Conservation (phyloP, 2,113 vertebrate genomes). For the Suncus etruscus region DNA sequence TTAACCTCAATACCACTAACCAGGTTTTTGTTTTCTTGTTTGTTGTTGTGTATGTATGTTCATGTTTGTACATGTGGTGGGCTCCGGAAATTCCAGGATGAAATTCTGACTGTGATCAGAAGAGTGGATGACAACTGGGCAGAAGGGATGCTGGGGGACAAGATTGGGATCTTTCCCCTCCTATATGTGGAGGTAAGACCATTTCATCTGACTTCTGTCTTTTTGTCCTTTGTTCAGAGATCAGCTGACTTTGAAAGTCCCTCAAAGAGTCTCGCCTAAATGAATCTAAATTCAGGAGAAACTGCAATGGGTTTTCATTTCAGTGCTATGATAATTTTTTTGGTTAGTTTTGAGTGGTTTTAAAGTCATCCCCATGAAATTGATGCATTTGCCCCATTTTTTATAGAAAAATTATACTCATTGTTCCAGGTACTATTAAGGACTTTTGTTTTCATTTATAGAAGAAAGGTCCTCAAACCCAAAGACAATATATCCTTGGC, state of each 20-base stretch:
- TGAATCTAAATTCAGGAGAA: not conserved
- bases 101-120: conserved; percentile 98
- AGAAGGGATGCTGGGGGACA: conserved; percentile 99
- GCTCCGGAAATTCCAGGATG: conserved; percentile 90
- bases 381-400: not conserved
- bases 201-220: accelerated
- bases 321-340: not conserved
- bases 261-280: not conserved
- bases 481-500: not conserved
- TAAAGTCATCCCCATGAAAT: not conserved
- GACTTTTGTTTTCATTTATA: not conserved
- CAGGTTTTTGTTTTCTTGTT: conserved; percentile 27
- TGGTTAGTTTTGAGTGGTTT: not conserved
- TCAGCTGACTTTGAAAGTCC: conserved; percentile 12
- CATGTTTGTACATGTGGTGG: not conserved
- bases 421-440: not conserved
- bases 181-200: conserved; percentile 96
- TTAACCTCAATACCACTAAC: not conserved
- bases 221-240: accelerated
- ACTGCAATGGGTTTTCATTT: not conserved
- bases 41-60: accelerated
- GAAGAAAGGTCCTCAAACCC: accelerated
- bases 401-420: not conserved
- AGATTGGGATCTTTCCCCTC: conserved; percentile 98
- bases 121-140: conserved; percentile 99